These are phyloP conservation scores for Diaprepes abbreviatus DNA, from an alignment of 2,888 invertebrate genomes.

Conservation along the genomic window DNA sequence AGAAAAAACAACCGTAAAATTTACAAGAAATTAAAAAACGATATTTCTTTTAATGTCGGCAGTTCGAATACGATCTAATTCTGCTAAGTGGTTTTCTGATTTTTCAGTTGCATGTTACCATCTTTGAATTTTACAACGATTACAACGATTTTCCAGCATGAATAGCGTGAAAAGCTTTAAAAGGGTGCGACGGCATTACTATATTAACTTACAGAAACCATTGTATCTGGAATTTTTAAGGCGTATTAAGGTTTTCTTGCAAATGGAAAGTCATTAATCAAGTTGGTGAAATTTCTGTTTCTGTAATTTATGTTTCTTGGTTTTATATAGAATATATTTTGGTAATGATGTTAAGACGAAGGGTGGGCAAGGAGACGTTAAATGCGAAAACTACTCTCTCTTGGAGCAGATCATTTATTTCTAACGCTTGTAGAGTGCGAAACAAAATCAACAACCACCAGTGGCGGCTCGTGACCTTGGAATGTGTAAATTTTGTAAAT, in stretches of 20 bases:
- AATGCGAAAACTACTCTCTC: too few relatives aligned
- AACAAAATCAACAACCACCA: too few relatives aligned
- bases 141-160: neutral
- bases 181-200: neutral
- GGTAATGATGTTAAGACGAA: too few relatives aligned
- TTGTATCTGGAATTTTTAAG: neutral
- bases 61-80: neutral
- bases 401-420: too few relatives aligned
- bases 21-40: neutral
- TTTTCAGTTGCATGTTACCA: neutral
- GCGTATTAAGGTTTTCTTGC: neutral
- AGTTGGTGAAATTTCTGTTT: too few relatives aligned
- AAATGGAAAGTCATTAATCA: neutral
- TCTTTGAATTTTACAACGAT: neutral
- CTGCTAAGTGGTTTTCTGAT: neutral
- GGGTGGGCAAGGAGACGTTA: too few relatives aligned
- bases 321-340: too few relatives aligned
- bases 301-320: too few relatives aligned
- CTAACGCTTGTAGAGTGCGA: too few relatives aligned
- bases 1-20: too few relatives aligned
- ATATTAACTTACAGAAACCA: neutral
- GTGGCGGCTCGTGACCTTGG: too few relatives aligned
- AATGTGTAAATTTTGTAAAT: too few relatives aligned
- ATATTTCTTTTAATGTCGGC: neutral
- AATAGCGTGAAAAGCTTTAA: neutral